Conservation (phyloP, 1,140 invertebrate genomes). For the Trachelipus rathkii region DNA sequence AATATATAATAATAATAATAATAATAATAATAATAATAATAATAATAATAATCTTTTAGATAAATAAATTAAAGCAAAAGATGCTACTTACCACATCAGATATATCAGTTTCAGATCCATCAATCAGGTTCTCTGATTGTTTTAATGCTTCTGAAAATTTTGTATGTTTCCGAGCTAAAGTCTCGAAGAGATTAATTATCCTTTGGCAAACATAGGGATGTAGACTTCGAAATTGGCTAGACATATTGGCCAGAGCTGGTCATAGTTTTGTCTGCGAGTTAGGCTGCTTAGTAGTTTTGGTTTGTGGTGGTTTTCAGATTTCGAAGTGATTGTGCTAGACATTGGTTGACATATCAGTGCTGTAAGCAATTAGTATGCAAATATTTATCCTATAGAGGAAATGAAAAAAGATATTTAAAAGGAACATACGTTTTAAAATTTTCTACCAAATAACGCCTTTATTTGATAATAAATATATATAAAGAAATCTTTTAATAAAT, state of each 20-base stretch:
- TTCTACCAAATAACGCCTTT: no score
- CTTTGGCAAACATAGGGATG: conserved; percentile 95
- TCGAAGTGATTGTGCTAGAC: no score
- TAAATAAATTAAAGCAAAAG: not conserved
- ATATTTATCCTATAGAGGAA: conserved; percentile 73
- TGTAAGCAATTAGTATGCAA: conserved; percentile 92
- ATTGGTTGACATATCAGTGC: no score
- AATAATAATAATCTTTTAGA: not conserved
- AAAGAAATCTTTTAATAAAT: no score
- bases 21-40: no score
- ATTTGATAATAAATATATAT: not conserved
- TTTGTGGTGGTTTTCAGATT: no score
- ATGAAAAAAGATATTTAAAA: conserved; percentile 25
- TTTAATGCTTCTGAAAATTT: conserved; percentile 53
- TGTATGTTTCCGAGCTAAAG: conserved; percentile 71
- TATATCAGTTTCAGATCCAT: conserved; percentile 48
- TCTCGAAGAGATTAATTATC: conserved; percentile 81
- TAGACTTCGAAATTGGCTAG: conserved; percentile 83
- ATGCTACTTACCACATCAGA: conserved; percentile 33
- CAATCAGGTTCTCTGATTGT: conserved; percentile 29
- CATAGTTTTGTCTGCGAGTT: no score
- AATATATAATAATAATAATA: no score
- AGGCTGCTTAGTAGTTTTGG: no score
- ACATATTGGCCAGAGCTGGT: conserved; percentile 98
- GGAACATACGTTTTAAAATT: no score